Evolutionary conservation across 2,113 vertebrate species (phyloP).

Genomic region (Saiga tatarica): DNA sequence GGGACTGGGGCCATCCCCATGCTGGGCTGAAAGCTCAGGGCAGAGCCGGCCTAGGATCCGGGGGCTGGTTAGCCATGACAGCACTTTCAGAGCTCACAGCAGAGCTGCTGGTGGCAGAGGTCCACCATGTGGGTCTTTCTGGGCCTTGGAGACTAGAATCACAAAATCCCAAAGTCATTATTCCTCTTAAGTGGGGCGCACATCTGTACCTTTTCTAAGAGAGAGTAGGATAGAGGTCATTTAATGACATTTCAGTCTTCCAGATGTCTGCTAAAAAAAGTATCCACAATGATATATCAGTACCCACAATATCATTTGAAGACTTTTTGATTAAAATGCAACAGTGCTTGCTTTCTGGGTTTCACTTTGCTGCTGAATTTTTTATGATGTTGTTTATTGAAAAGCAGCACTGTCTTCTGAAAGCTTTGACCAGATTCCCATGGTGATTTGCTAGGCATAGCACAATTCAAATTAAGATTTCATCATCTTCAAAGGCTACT

Average conservation of each 20-base stretch:
- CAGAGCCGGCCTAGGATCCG: not conserved
- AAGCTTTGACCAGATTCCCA: constrained; percentile 34
- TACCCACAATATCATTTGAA: not conserved
- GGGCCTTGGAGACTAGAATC: not conserved
- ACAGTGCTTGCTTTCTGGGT: not conserved
- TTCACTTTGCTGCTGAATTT: constrained; percentile 40
- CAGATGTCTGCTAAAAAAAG: not conserved
- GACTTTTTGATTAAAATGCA: not conserved
- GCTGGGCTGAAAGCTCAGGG: not conserved
- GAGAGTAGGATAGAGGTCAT: not conserved
- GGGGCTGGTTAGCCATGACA: not conserved
- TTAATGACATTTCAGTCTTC: not conserved
- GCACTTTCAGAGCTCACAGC: not conserved
- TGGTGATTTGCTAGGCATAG: not conserved
- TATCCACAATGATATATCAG: not conserved
- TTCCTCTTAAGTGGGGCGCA: not conserved
- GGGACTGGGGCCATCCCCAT: not conserved
- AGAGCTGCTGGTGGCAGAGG: not conserved
- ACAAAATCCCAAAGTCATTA: not conserved
- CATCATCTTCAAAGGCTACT: constrained; percentile 21
- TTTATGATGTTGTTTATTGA: constrained; percentile 40
- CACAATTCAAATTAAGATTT: constrained; percentile 41
- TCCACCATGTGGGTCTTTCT: not conserved
- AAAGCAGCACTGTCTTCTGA: not conserved
- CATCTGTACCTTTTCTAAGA: not conserved